Evolutionary conservation across 2,797 vertebrate genomes (phyloP).

Genomic region (Todus mexicanus): DNA sequence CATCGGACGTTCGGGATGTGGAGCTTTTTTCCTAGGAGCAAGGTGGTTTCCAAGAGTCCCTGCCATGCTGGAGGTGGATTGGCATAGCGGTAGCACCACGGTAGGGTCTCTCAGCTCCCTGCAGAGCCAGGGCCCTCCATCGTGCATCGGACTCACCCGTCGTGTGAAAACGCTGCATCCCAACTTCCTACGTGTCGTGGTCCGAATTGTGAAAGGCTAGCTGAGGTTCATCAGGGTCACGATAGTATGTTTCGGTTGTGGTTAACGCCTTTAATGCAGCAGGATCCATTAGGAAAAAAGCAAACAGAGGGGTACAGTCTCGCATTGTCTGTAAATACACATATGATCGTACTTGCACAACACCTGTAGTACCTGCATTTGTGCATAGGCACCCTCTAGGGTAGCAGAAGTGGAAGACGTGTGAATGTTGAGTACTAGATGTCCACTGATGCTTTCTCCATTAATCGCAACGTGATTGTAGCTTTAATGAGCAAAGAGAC

Average conservation of each 20-base stretch:
- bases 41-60: background rate
- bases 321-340: rapidly evolving
- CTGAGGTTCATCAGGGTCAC: background rate
- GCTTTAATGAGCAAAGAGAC: background rate
- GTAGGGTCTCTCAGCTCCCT: background rate
- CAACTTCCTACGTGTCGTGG: rapidly evolving
- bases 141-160: background rate
- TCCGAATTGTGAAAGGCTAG: background rate
- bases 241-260: background rate
- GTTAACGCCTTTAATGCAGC: background rate
- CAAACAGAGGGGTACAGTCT: background rate
- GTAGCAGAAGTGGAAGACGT: background rate
- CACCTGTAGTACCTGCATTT: background rate
- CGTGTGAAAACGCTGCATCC: background rate
- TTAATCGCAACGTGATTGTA: background rate
- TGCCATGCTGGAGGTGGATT: background rate
- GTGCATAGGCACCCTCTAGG: background rate
- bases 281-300: background rate
- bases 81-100: background rate
- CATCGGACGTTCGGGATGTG: background rate
- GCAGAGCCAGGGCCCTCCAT: background rate
- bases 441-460: background rate
- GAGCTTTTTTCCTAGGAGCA: background rate
- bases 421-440: background rate
- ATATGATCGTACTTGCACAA: rapidly evolving